phyloP scores from a whole-genome alignment of 2,113 vertebrate species.

The Indicator maculatus region DNA sequence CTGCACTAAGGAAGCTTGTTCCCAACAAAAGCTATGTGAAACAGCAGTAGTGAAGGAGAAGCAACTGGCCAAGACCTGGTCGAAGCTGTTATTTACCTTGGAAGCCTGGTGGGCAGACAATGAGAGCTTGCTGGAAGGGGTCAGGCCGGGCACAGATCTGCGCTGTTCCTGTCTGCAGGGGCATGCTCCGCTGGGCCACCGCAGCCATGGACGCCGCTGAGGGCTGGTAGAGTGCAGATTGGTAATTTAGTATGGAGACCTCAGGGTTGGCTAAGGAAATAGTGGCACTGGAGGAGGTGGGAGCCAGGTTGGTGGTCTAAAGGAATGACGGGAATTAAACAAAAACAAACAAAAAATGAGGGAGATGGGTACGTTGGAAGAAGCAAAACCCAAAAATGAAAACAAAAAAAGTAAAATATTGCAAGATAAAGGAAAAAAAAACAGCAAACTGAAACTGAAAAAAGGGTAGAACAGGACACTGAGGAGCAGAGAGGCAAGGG shows the following conservation, averaged over 20 bases:
- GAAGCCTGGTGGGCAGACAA: slow-evolving; percentile 97
- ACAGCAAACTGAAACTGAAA: slow-evolving; percentile 42
- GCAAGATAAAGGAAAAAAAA: slow-evolving; percentile 6
- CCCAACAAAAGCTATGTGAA: background rate
- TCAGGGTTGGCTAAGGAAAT: slow-evolving; percentile 95
- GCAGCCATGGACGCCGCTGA: slow-evolving; percentile 96
- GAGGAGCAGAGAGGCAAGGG: background rate
- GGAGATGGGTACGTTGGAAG: slow-evolving; percentile 70
- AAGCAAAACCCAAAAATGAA: slow-evolving; percentile 40
- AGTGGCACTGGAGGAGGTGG: slow-evolving; percentile 96
- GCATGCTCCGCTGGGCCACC: slow-evolving; percentile 96
- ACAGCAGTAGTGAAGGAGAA: background rate
- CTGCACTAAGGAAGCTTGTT: background rate
- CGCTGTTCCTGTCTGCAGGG: slow-evolving; percentile 90
- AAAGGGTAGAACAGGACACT: background rate
- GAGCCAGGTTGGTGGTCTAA: slow-evolving; percentile 92
- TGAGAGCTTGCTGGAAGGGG: slow-evolving; percentile 99
- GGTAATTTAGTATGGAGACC: slow-evolving; percentile 99
- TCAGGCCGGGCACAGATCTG: slow-evolving; percentile 96
- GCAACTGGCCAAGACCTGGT: background rate
- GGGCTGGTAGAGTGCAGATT: slow-evolving; percentile 97
- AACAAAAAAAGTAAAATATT: background rate
- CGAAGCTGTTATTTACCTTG: slow-evolving; percentile 85
- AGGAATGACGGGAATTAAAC: slow-evolving; percentile 88
- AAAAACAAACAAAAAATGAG: slow-evolving; percentile 82